These are phyloP conservation scores for Scotopteryx bipunctaria DNA, from an alignment of 2,888 invertebrate genomes.

Conservation along the genomic window DNA sequence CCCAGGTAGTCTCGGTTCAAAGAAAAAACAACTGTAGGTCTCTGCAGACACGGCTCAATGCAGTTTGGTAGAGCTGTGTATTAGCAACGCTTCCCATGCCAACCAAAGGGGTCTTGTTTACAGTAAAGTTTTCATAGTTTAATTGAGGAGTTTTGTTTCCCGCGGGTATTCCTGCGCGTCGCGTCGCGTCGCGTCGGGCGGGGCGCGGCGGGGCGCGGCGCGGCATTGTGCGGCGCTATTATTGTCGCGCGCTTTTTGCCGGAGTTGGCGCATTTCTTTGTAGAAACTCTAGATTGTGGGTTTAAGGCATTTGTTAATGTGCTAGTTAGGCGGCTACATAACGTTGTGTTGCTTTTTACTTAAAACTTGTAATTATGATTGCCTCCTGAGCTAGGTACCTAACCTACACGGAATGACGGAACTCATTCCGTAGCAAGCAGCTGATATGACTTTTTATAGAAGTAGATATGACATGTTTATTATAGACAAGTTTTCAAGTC, in stretches of 20 bases:
- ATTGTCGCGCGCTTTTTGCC: slow-evolving; percentile 10
- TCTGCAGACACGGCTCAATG: not conserved
- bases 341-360: too few species aligned
- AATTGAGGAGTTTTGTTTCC: slow-evolving; percentile 15
- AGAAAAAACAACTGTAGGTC: not conserved
- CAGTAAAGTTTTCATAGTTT: slow-evolving; percentile 27
- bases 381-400: too few species aligned
- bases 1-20: not conserved
- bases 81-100: slow-evolving; percentile 13
- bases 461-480: too few species aligned
- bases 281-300: slow-evolving; percentile 7
- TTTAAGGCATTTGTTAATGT: not conserved
- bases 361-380: too few species aligned
- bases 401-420: too few species aligned
- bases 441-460: too few species aligned
- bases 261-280: not conserved
- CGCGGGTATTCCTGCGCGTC: too few species aligned
- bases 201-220: too few species aligned
- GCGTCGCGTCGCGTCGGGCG: too few species aligned
- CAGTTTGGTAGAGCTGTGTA: not conserved
- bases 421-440: too few species aligned
- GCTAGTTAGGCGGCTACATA: not conserved
- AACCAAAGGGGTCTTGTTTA: slow-evolving; percentile 21
- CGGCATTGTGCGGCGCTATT: not conserved
- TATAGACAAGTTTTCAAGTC: too few species aligned